Evolutionary conservation across 2,888 invertebrate species (phyloP), one percentile per base, ranked within the genome.

Genomic region (Dastarcus helophoroides): DNA sequence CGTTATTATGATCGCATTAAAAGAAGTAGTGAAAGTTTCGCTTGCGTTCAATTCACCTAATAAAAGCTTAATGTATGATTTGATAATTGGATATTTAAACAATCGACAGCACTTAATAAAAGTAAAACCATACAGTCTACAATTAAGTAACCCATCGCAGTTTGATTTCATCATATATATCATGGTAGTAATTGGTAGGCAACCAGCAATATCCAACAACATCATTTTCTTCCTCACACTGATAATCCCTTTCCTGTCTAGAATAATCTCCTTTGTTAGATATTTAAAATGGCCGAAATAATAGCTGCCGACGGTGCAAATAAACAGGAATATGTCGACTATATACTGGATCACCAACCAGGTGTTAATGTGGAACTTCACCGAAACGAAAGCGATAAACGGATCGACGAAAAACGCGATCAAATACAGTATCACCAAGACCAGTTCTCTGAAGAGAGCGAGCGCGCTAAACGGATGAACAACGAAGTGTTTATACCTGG

Each of bases 221-320:
- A 24, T 9, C 6, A 4, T 14, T 5, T 29, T 29, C 6, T 30
- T 24, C 5, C 32, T 13, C 9, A 42, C 44, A 25, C 35, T 35
- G 10, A 42, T 3, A 10, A 43, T 37, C n/a, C 32, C 24, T 11
- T 29, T 38, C 2, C 30, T 36, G 4, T 43, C 32, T 9, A 45
- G 26, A 4, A 43, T 30, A 6, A 47, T 38, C 22, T 43, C 36
- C 13, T 41, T 43, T 5, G 32, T 36, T 6, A 23, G 26, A 2
- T 23, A 17, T 3, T 39, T 32, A 3, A 34, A 29, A 26, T 41
- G 45, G 3, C 46, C 46, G 1, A 39, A 6, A 19, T 37, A 26
- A 25, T 44, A 46, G 7, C 33, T 27, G 21, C 40, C 5, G 17
- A 42, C 3, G 9, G 27, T 22, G 32, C 37, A 30, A 5, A 40